Evolutionary conservation across 2,113 vertebrate genomes (phyloP).

Genomic region (Laterallus jamaicensis): DNA sequence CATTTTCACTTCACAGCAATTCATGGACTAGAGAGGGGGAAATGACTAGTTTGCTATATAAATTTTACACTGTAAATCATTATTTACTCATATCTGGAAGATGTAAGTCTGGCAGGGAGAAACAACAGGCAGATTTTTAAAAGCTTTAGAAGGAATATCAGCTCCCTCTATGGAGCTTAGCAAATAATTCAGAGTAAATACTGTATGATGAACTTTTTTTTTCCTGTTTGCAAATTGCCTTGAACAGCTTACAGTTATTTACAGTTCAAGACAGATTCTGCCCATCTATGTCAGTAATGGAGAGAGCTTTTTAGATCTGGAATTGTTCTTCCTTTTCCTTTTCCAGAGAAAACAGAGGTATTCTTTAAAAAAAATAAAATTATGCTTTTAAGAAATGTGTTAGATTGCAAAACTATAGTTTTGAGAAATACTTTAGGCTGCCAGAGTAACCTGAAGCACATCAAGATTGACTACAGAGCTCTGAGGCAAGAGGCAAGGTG

Average conservation of each 20-base stretch:
- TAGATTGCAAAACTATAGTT: background rate
- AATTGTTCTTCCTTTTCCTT: background rate
- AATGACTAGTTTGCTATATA: background rate
- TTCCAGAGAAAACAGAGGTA: background rate
- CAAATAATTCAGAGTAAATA: background rate
- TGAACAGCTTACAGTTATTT: background rate
- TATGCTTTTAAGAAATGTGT: background rate
- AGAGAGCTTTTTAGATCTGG: background rate
- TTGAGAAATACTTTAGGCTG: background rate
- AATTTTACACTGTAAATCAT: background rate
- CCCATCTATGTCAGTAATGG: background rate
- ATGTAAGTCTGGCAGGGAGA: background rate
- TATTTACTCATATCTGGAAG: background rate
- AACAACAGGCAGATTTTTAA: background rate
- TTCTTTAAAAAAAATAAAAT: background rate
- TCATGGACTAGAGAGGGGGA: background rate
- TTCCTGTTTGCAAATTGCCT: background rate
- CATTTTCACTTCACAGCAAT: background rate
- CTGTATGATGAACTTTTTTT: background rate
- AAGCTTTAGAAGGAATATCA: background rate
- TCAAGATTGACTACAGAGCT: background rate
- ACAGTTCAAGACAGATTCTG: background rate
- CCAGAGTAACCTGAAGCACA: background rate
- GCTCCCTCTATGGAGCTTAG: conserved; percentile 15
- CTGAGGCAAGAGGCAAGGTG: background rate